phyloP scores from a whole-genome alignment of 2,888 invertebrate species.

The Acanthosepion lycidas region DNA sequence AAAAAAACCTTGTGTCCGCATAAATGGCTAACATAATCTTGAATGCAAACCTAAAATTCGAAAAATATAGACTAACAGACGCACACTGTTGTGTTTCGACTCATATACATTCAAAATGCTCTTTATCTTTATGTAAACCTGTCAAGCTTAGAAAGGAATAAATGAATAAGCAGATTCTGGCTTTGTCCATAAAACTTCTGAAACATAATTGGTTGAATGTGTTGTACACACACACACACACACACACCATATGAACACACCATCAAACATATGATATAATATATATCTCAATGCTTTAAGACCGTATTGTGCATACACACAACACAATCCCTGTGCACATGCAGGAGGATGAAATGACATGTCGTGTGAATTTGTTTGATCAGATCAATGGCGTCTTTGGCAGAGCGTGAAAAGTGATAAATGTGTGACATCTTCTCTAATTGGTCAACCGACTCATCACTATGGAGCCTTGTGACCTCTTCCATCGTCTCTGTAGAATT shows the following conservation, averaged over 20 bases:
- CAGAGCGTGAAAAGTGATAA: background rate
- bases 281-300: background rate
- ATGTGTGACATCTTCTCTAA: background rate
- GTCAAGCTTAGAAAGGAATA: background rate
- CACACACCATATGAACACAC: background rate
- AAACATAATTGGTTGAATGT: background rate
- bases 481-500: background rate
- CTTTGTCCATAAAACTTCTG: background rate
- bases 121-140: background rate
- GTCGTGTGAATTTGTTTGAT: background rate
- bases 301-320: background rate
- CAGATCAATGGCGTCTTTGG: background rate
- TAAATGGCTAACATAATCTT: background rate
- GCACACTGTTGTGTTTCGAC: background rate
- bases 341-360: background rate
- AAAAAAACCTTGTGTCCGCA: background rate
- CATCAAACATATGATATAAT: too few species aligned
- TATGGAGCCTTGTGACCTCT: background rate
- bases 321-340: background rate
- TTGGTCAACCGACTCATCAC: slow-evolving; percentile 8
- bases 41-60: background rate
- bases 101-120: background rate
- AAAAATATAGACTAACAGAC: background rate
- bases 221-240: background rate
- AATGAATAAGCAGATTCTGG: background rate